Percentiles rank a stretch among this genome's conserved stretches.
Evolutionary conservation across 2,797 vertebrate genomes (phyloP).

Genomic region (Limosa lapponica): DNA sequence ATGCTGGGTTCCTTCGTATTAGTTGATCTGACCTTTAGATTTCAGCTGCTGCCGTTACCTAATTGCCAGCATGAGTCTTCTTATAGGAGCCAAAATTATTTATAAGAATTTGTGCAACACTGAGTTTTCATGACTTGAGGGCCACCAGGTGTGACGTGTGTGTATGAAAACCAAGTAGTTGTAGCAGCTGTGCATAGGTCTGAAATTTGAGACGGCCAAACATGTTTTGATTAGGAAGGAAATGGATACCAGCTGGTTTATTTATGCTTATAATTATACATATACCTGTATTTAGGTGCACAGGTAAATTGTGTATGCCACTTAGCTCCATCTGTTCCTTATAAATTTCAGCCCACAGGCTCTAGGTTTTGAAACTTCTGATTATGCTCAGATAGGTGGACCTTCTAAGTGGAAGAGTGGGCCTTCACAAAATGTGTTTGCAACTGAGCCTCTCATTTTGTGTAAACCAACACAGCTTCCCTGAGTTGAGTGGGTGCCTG

Average conservation of each 20-base stretch:
- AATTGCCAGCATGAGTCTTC: background rate
- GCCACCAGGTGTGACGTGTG: background rate
- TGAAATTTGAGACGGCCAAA: background rate
- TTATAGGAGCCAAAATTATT: background rate
- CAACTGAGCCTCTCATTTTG: background rate
- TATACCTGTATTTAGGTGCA: background rate
- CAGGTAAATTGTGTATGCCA: background rate
- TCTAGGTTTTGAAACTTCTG: background rate
- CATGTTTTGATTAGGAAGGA: background rate
- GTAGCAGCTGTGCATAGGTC: background rate
- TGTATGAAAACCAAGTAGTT: background rate
- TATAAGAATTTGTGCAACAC: background rate
- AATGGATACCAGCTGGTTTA: conserved; percentile 10
- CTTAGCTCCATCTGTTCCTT: conserved; percentile 22
- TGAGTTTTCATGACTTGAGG: background rate
- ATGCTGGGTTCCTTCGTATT: background rate
- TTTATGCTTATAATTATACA: conserved; percentile 8
- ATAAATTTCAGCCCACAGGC: background rate
- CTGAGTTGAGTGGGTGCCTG: background rate
- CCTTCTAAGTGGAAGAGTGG: background rate
- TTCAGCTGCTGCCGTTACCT: background rate
- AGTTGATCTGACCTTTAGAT: conserved; percentile 2
- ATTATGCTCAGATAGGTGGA: background rate
- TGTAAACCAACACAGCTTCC: background rate
- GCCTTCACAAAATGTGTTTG: background rate